Conservation (phyloP, 2,888 invertebrate species). For the Thyatira batis region DNA sequence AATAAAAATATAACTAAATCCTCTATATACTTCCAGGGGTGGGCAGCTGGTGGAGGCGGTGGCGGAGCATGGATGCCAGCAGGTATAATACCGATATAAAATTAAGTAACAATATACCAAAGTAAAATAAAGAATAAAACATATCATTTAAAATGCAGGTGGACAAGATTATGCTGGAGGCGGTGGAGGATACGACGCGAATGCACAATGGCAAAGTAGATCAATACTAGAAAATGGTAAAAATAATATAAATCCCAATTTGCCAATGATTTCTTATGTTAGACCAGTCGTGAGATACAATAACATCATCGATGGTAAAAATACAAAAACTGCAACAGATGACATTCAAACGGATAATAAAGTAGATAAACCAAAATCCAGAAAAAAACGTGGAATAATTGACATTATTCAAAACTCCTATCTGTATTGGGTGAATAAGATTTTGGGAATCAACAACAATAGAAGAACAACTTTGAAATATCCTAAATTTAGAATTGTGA, state of each 20-base stretch:
- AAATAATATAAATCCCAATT: slow-evolving; percentile 24
- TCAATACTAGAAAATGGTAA: slow-evolving; percentile 51
- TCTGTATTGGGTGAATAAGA: slow-evolving; percentile 59
- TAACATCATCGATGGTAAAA: slow-evolving; percentile 27
- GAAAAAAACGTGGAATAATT: slow-evolving; percentile 58
- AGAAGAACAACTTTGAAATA: slow-evolving; percentile 41
- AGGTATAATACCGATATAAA: slow-evolving; percentile 68
- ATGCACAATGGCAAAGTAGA: slow-evolving; percentile 76
- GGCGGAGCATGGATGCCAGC: slow-evolving; percentile 77
- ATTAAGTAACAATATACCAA: slow-evolving; percentile 4
- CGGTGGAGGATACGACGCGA: slow-evolving; percentile 69
- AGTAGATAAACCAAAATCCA: slow-evolving; percentile 34
- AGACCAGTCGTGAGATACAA: slow-evolving; percentile 43
- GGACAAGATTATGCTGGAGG: slow-evolving; percentile 69
- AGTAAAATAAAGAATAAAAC: slow-evolving; percentile 14
- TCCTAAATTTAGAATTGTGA: slow-evolving; percentile 60
- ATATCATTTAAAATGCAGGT: slow-evolving; percentile 49
- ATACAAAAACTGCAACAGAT: slow-evolving; percentile 25
- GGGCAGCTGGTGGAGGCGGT: slow-evolving; percentile 68
- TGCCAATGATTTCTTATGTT: slow-evolving; percentile 49
- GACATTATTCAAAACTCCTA: slow-evolving; percentile 65
- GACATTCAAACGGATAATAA: slow-evolving; percentile 13
- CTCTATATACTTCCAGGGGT: slow-evolving; percentile 57
- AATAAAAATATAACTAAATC: neutral
- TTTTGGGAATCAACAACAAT: slow-evolving; percentile 49